Evolutionary conservation across 2,113 vertebrate species (phyloP).

Genomic region (Pterocles gutturalis): DNA sequence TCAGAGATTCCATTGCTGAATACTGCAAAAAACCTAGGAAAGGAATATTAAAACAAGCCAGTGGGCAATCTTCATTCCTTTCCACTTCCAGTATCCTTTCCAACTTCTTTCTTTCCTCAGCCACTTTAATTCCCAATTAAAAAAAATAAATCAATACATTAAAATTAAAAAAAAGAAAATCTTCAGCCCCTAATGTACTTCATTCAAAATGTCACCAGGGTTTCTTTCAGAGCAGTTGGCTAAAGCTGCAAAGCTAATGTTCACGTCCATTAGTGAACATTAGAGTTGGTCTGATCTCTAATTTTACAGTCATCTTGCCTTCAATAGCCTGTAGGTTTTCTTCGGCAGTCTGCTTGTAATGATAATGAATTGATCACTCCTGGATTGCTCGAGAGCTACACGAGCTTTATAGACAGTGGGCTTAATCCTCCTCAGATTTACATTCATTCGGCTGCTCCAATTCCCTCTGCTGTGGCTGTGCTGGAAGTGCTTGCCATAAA

Average conservation of each 20-base stretch:
- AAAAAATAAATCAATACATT: background rate
- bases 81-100: conserved; percentile 9
- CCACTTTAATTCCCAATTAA: background rate
- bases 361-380: conserved; percentile 30
- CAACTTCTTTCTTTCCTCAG: conserved; percentile 9
- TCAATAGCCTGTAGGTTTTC: conserved; percentile 7
- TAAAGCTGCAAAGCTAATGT: background rate
- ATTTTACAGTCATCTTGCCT: conserved; percentile 18
- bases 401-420: background rate
- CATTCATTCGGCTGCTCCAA: background rate
- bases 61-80: background rate
- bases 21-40: conserved; percentile 50
- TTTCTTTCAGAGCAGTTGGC: background rate
- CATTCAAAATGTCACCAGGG: background rate
- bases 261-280: background rate
- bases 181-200: background rate
- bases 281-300: background rate
- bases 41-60: background rate
- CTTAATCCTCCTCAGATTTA: conserved; percentile 20
- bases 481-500: background rate
- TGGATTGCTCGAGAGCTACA: background rate
- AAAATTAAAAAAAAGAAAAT: background rate
- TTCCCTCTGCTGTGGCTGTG: background rate
- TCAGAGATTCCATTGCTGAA: conserved; percentile 52
- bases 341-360: conserved; percentile 12